Conservation (phyloP, 2,797 vertebrate genomes). For the Diceros bicornis region DNA sequence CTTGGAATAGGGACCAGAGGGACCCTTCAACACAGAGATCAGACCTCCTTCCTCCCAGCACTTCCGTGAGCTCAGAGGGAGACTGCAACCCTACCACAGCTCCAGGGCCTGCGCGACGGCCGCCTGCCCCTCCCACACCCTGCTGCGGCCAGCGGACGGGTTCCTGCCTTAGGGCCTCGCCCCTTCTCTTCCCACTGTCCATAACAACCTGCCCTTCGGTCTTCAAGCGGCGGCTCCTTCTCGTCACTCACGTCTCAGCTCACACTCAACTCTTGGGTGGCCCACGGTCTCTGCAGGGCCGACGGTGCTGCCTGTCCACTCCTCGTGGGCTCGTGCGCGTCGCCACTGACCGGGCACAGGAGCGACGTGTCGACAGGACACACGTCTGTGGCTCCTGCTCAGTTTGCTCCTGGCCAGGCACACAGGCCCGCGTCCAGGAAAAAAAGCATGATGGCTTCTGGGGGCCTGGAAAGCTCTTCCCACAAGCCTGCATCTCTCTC, state of each 20-base stretch:
- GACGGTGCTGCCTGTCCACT: rapidly evolving
- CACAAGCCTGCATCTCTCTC: neutral
- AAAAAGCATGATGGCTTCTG: neutral
- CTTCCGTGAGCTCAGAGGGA: neutral
- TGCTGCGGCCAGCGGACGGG: neutral
- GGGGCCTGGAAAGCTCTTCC: neutral
- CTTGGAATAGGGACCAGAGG: rapidly evolving
- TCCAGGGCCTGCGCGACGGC: no score
- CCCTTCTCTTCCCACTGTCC: neutral
- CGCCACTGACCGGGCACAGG: neutral
- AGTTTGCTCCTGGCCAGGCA: rapidly evolving
- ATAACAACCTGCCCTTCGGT: rapidly evolving
- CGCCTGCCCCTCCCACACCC: rapidly evolving
- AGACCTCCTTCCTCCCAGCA: no score
- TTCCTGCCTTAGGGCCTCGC: rapidly evolving
- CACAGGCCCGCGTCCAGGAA: rapidly evolving
- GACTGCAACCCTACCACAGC: neutral
- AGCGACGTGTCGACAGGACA: rapidly evolving
- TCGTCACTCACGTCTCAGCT: neutral
- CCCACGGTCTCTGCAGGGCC: neutral
- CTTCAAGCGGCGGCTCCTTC: rapidly evolving
- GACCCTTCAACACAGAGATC: neutral
- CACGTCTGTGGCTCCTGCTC: rapidly evolving
- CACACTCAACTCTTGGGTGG: no score
- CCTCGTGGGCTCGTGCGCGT: rapidly evolving